These are phyloP conservation scores for Mechanitis messenoides DNA, from an alignment of 2,888 invertebrate genomes.

Conservation along the genomic window DNA sequence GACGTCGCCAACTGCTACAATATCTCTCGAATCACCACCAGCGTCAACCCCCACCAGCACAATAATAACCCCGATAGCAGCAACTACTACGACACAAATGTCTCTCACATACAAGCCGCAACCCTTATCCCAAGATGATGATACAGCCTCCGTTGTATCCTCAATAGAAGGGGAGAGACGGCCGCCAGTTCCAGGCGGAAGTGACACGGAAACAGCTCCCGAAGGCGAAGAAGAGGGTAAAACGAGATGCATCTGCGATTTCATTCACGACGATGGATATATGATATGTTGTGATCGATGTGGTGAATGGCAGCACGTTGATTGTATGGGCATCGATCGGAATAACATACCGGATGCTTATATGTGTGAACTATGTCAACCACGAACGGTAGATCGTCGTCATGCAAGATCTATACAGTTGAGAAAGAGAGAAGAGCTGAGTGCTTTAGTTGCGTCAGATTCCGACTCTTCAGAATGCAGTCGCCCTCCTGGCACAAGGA, in stretches of 20 bases:
- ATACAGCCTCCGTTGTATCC: conserved; percentile 86
- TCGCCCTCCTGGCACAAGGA: conserved; percentile 46
- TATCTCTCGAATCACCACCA: conserved; percentile 58
- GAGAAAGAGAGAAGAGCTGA: conserved; percentile 85
- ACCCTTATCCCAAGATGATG: conserved; percentile 77
- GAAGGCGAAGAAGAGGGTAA: conserved; percentile 92
- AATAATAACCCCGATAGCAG: conserved; percentile 43
- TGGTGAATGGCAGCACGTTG: conserved; percentile 97
- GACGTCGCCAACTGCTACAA: conserved; percentile 61
- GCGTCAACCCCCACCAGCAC: conserved; percentile 44
- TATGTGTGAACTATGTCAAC: conserved; percentile 92
- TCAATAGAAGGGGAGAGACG: conserved; percentile 81
- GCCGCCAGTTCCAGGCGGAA: conserved; percentile 69
- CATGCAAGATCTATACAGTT: conserved; percentile 91
- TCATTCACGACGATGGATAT: conserved; percentile 97
- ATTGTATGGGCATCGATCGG: conserved; percentile 96
- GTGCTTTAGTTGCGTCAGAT: conserved; percentile 74
- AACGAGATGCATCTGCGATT: conserved; percentile 95
- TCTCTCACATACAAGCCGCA: conserved; percentile 44
- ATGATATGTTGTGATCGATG: conserved; percentile 99
- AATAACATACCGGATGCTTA: conserved; percentile 95
- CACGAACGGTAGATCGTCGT: conserved; percentile 86
- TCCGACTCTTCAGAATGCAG: conserved; percentile 70
- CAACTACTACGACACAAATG: conserved; percentile 37
- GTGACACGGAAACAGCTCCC: conserved; percentile 93